These are phyloP conservation scores for Cuniculus paca DNA, from an alignment of 2,797 vertebrate genomes.

Conservation along the genomic window DNA sequence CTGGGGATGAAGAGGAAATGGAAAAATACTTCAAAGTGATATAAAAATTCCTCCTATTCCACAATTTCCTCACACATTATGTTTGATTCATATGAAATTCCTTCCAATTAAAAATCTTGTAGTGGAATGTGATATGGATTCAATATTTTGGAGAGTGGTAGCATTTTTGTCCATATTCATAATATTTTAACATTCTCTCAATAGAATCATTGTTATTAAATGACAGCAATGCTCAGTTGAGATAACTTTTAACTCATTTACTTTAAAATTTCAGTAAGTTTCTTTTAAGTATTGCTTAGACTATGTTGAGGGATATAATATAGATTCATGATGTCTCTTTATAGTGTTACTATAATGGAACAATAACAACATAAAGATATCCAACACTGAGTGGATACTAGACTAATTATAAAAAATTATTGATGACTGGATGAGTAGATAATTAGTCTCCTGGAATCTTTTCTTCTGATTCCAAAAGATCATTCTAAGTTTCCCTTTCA, in stretches of 20 bases:
- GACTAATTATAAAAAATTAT: neutral
- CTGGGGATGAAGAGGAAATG: neutral
- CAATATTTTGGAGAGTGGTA: neutral
- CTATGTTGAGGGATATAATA: neutral
- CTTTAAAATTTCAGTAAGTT: neutral
- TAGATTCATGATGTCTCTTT: neutral
- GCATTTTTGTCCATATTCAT: neutral
- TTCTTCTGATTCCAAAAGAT: neutral
- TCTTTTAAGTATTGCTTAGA: neutral
- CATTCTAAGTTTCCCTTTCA: neutral
- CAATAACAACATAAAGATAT: neutral
- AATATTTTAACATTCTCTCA: neutral
- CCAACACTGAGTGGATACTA: neutral
- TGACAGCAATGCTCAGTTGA: neutral
- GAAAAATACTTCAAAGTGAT: neutral
- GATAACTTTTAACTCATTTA: constrained; percentile 5
- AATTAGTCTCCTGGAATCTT: neutral
- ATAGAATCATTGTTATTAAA: neutral
- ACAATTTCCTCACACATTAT: neutral
- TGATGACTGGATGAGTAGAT: neutral
- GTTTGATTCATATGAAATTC: neutral
- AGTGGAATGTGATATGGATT: neutral
- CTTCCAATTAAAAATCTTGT: neutral
- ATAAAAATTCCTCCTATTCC: neutral
- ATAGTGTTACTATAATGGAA: neutral